Conservation (phyloP, 2,113 vertebrate species). For the Ammodytes dubius region DNA sequence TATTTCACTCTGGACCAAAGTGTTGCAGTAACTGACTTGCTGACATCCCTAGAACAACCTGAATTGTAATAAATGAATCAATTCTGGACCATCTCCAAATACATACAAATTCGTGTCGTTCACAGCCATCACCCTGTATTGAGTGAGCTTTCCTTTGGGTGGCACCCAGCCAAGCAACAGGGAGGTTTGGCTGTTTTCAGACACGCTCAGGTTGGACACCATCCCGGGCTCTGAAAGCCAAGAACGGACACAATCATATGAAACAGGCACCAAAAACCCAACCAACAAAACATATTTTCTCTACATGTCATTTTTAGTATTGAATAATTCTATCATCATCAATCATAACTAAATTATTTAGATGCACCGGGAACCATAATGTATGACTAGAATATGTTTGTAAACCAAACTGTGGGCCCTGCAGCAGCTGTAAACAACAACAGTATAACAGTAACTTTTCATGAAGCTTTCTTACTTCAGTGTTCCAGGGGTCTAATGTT, state of each 20-base stretch:
- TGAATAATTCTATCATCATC: no score
- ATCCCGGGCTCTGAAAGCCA: conserved; percentile 59
- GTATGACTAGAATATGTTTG: no score
- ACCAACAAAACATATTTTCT: no score
- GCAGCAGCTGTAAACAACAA: no score
- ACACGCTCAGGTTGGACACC: background rate
- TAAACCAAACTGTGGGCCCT: no score
- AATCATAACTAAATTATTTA: no score
- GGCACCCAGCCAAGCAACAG: background rate
- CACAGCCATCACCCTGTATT: background rate
- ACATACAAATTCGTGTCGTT: accelerated
- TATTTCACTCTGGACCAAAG: background rate
- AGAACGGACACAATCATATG: background rate
- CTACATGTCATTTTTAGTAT: no score
- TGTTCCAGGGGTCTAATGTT: no score
- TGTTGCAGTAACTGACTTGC: background rate
- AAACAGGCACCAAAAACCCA: background rate
- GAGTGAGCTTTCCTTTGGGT: conserved; percentile 6
- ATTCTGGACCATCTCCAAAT: no score
- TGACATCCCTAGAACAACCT: background rate
- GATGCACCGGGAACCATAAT: no score
- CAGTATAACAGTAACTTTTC: no score
- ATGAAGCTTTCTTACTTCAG: no score
- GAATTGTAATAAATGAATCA: background rate
- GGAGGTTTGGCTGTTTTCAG: accelerated